phyloP scores from a whole-genome alignment of 2,113 vertebrate species.

The Notarius lentiginosus region DNA sequence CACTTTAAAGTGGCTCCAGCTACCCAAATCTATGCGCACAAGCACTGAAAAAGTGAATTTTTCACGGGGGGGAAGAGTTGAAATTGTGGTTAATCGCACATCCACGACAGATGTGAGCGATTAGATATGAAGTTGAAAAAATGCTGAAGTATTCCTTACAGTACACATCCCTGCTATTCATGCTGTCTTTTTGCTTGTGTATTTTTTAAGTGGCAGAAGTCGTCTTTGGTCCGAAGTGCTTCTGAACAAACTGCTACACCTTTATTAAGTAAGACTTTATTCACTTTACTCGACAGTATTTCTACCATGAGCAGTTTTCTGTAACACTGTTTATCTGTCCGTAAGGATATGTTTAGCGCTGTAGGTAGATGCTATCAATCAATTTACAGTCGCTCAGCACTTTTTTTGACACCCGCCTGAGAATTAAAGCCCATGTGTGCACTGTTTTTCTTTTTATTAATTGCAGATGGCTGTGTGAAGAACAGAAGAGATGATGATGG shows the following conservation, averaged over 20 bases:
- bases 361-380: background rate
- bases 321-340: background rate
- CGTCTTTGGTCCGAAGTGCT: conserved; percentile 57
- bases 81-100: background rate
- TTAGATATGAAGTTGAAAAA: background rate
- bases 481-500: conserved; percentile 52
- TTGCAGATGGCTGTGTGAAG: conserved; percentile 68
- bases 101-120: background rate
- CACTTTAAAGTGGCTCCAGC: too few relatives aligned
- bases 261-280: conserved; percentile 76
- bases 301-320: background rate
- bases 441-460: background rate
- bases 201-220: conserved; percentile 81
- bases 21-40: too few relatives aligned
- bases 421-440: background rate
- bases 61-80: too few relatives aligned
- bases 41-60: too few relatives aligned
- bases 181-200: background rate
- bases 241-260: conserved; percentile 61
- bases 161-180: background rate
- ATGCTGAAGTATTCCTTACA: background rate
- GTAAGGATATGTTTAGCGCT: background rate
- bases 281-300: background rate
- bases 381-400: background rate
- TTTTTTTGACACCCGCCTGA: background rate